Evolutionary conservation across 2,797 vertebrate genomes (phyloP).

Genomic region (Clarias platycephalus): DNA sequence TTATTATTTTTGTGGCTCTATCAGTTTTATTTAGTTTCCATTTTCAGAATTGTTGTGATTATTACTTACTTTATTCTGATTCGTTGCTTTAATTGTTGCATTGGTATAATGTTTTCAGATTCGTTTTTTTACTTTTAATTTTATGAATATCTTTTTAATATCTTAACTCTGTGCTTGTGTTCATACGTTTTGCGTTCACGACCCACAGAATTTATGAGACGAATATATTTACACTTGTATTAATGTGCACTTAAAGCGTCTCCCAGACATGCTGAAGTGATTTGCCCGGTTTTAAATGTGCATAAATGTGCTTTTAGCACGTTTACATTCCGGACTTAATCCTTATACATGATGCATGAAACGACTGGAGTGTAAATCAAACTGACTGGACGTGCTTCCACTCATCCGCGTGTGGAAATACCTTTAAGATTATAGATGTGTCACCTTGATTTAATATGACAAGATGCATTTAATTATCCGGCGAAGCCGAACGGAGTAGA

Average conservation of each 20-base stretch:
- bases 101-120: background rate
- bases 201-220: background rate
- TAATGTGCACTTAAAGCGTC: background rate
- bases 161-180: background rate
- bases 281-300: background rate
- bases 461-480: background rate
- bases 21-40: background rate
- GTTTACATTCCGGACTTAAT: background rate
- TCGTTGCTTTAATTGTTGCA: background rate
- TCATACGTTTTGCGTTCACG: background rate
- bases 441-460: conserved; percentile 15
- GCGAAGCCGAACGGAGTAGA: background rate
- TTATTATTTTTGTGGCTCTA: background rate
- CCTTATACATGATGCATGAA: background rate
- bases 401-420: conserved; percentile 2
- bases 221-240: background rate
- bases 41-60: background rate
- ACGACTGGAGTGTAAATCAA: too few relatives aligned
- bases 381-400: background rate
- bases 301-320: background rate
- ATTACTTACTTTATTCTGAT: too few relatives aligned
- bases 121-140: background rate
- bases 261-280: background rate
- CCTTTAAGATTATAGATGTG: background rate
- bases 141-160: background rate